Conservation (phyloP, 2,888 invertebrate species). For the Pycnomerus fuliginosus region DNA sequence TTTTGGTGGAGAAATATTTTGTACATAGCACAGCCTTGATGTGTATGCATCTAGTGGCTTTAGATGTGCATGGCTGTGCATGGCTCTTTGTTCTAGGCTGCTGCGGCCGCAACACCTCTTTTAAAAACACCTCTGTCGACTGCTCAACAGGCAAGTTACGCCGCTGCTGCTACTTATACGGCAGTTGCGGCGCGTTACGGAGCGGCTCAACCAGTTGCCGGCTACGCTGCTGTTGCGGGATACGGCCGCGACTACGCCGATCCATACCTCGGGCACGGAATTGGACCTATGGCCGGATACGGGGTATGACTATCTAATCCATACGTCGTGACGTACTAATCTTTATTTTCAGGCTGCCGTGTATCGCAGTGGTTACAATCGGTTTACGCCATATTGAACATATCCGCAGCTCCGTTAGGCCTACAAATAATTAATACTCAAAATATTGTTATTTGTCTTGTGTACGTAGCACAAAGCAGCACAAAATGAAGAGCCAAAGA, state of each 20-base stretch:
- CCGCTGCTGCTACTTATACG: constrained; percentile 80
- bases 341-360: constrained; percentile 75
- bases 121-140: constrained; percentile 80
- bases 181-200: constrained; percentile 85
- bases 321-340: constrained; percentile 6
- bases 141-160: constrained; percentile 85
- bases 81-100: constrained; percentile 57
- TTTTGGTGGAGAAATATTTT: constrained; percentile 10
- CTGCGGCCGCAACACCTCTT: constrained; percentile 70
- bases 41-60: constrained; percentile 41
- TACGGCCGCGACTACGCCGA: constrained; percentile 91
- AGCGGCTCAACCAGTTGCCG: constrained; percentile 72
- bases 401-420: constrained; percentile 50
- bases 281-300: constrained; percentile 95
- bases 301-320: constrained; percentile 69
- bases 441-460: constrained; percentile 44
- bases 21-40: constrained; percentile 33
- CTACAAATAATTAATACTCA: constrained; percentile 41
- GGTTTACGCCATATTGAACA: constrained; percentile 88
- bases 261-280: constrained; percentile 92
- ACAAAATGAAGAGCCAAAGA: constrained; percentile 51
- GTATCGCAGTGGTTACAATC: constrained; percentile 91
- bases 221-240: constrained; percentile 71
- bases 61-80: constrained; percentile 51
- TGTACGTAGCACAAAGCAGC: constrained; percentile 48